Percentiles rank a stretch among this genome's conserved stretches.
These are phyloP conservation scores for Hyla sarda DNA, from an alignment of 2,113 vertebrate species.

Conservation along the genomic window DNA sequence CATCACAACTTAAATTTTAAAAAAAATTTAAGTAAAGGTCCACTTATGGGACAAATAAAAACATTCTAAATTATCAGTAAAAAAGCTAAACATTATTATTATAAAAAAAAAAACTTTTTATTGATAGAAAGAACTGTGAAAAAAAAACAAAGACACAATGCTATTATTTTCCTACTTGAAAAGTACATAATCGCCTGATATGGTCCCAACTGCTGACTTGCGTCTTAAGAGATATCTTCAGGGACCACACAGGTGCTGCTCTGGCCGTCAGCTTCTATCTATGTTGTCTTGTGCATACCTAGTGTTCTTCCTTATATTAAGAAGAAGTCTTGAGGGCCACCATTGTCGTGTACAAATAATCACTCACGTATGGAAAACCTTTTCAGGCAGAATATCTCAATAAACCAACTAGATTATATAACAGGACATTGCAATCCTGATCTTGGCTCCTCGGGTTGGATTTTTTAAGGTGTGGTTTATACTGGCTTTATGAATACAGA, in stretches of 20 bases:
- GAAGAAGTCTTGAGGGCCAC: background rate
- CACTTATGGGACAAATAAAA: too few species aligned
- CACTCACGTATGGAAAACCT: background rate
- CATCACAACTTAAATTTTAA: too few species aligned
- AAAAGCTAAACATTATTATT: too few species aligned
- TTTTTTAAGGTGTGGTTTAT: slow-evolving; percentile 21
- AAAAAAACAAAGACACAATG: too few species aligned
- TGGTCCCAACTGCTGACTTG: too few species aligned
- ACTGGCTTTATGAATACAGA: background rate
- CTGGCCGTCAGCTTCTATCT: background rate
- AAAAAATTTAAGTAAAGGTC: too few species aligned
- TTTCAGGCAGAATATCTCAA: background rate
- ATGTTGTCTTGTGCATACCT: background rate
- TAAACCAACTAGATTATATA: background rate
- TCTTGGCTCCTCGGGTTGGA: slow-evolving; percentile 4
- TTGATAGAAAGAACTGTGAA: too few species aligned
- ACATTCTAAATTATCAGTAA: too few species aligned
- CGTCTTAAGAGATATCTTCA: background rate
- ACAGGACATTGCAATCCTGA: background rate
- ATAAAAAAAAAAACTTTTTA: too few species aligned
- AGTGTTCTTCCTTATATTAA: background rate
- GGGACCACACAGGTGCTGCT: background rate
- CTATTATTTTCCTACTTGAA: too few species aligned
- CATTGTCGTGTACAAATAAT: background rate
- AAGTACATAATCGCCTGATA: too few species aligned